These are phyloP conservation scores for Geodia barretti DNA, from an alignment of 37 sponge, comb jelly and placozoan genomes.

Conservation along the genomic window DNA sequence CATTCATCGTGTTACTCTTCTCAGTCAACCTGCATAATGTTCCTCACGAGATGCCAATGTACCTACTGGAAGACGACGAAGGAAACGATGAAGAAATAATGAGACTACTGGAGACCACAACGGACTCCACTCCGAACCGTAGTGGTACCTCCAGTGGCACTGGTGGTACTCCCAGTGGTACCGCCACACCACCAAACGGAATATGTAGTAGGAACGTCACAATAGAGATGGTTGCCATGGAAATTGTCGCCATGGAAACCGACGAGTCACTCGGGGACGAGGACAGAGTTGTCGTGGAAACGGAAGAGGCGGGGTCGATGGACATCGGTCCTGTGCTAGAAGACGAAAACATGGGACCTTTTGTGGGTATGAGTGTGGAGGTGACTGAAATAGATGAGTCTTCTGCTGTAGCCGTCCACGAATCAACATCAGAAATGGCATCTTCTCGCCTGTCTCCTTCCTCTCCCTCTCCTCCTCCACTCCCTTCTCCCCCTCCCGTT, in stretches of 20 bases:
- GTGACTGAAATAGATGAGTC: neutral
- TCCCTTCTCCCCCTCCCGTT: neutral
- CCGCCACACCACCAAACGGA: no score
- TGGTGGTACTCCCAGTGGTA: neutral
- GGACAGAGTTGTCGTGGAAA: neutral
- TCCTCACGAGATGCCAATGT: conserved; percentile 64
- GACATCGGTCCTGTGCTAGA: neutral
- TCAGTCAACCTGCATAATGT: conserved; percentile 21
- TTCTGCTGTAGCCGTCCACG: neutral
- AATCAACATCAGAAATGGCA: neutral
- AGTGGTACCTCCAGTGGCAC: neutral
- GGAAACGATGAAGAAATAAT: conserved; percentile 64
- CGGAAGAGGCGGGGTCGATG: neutral
- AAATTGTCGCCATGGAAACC: neutral
- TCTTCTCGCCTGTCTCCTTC: neutral
- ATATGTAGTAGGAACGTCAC: no score
- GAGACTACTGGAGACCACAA: conserved; percentile 9
- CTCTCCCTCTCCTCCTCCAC: neutral
- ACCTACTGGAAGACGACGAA: conserved; percentile 58
- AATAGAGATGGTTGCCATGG: neutral
- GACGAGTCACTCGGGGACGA: neutral
- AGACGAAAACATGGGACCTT: neutral
- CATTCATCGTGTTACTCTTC: neutral
- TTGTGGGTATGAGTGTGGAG: no score
- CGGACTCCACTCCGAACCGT: neutral